phyloP scores from a whole-genome alignment of 2,113 vertebrate species.

The Corydoras sp. region DNA sequence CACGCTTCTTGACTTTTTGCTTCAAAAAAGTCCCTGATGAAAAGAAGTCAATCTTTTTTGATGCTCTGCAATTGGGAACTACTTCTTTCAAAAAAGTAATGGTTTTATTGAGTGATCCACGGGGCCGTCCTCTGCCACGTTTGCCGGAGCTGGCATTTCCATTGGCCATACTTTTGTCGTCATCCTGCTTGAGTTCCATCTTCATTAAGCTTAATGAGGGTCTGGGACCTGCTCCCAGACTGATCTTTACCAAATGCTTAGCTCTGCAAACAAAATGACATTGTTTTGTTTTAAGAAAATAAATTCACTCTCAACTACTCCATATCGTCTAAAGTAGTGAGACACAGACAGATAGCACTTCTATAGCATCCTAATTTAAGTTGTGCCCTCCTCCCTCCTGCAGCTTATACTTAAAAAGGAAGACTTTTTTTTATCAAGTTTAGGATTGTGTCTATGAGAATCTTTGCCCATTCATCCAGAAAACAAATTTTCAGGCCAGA shows the following conservation, averaged over 20 bases:
- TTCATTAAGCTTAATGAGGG: constrained; percentile 18
- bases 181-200: constrained; percentile 36
- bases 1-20: constrained; percentile 37
- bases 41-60: constrained; percentile 40
- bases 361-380: too few relatives aligned
- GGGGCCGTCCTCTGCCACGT: constrained; percentile 45
- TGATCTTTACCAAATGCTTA: constrained; percentile 5
- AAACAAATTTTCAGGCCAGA: too few relatives aligned
- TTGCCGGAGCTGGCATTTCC: constrained; percentile 35
- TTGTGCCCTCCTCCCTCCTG: too few relatives aligned
- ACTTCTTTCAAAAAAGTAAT: constrained; percentile 16
- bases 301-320: neutral
- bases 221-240: constrained; percentile 19
- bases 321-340: neutral
- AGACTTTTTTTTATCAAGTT: too few relatives aligned
- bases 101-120: constrained; percentile 40
- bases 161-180: constrained; percentile 27
- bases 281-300: neutral
- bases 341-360: too few relatives aligned
- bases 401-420: too few relatives aligned
- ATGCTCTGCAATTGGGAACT: constrained; percentile 33
- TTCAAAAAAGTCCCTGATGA: constrained; percentile 26
- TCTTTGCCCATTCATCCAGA: too few relatives aligned
- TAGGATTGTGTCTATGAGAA: too few relatives aligned
- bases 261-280: constrained; percentile 13